A percentile compares a stretch with the other conserved stretches of the same genome.
Conservation (phyloP, 2,113 vertebrate species). For the Engraulis encrasicolus region DNA sequence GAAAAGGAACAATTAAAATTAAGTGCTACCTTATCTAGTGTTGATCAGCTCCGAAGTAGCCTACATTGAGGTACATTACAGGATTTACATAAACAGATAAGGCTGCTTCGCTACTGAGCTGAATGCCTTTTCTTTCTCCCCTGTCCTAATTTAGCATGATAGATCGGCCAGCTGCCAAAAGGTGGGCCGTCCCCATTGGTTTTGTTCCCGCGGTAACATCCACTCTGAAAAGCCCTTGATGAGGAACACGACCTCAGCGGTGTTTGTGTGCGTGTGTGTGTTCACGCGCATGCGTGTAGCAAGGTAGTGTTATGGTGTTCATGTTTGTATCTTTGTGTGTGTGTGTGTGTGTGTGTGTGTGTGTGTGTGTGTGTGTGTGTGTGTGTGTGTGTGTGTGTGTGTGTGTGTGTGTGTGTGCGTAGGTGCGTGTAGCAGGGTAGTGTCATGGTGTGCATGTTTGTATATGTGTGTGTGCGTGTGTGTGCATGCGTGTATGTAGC, state of each 20-base stretch:
- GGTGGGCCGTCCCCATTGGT: neutral
- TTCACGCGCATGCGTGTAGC: no score
- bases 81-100: neutral
- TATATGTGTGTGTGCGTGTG: no score
- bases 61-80: neutral
- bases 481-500: no score
- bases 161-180: neutral
- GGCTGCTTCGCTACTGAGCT: neutral
- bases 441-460: no score
- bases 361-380: no score
- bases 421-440: neutral
- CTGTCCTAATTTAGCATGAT: neutral
- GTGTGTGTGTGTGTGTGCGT: neutral
- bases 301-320: no score
- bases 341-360: neutral
- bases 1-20: no score
- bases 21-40: neutral
- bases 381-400: neutral
- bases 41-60: neutral
- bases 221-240: constrained; percentile 1
- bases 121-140: neutral
- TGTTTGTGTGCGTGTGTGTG: neutral
- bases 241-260: neutral
- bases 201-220: neutral
- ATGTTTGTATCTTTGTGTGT: neutral